A percentile compares a stretch with the other conserved stretches of the same genome.
Conservation (phyloP, 1,140 invertebrate genomes). For the Triops cancriformis region DNA sequence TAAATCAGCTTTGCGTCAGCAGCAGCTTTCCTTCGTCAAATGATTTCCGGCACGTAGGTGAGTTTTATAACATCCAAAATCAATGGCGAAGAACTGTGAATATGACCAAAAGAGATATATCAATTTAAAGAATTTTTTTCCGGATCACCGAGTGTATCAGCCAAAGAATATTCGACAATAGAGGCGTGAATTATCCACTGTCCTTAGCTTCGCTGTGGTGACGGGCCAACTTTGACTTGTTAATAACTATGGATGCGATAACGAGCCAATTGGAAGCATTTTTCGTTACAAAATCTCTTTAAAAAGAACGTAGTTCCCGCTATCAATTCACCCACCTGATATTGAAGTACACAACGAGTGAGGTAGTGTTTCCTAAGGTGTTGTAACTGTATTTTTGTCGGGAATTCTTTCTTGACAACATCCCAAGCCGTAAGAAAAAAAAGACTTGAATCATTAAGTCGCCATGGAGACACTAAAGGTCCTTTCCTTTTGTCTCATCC, state of each 20-base stretch:
- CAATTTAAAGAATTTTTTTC: too few relatives aligned
- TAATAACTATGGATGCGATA: neutral
- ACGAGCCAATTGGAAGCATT: neutral
- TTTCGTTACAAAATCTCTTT: neutral
- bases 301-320: neutral
- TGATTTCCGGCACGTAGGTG: too few relatives aligned
- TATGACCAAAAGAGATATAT: too few relatives aligned
- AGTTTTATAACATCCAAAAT: too few relatives aligned
- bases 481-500: neutral
- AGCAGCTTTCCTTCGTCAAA: too few relatives aligned
- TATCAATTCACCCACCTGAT: too few relatives aligned
- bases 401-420: neutral
- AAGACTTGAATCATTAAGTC: neutral
- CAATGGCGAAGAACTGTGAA: too few relatives aligned
- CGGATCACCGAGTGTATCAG: too few relatives aligned
- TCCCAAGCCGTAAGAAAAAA: neutral
- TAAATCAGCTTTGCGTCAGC: too few relatives aligned
- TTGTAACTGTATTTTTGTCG: neutral
- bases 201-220: neutral
- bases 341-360: too few relatives aligned
- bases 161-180: neutral
- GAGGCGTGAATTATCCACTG: neutral
- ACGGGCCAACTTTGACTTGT: neutral
- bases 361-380: neutral
- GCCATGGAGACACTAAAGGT: neutral